phyloP scores from a whole-genome alignment of 2,797 vertebrate species.

The Furcifer pardalis region DNA sequence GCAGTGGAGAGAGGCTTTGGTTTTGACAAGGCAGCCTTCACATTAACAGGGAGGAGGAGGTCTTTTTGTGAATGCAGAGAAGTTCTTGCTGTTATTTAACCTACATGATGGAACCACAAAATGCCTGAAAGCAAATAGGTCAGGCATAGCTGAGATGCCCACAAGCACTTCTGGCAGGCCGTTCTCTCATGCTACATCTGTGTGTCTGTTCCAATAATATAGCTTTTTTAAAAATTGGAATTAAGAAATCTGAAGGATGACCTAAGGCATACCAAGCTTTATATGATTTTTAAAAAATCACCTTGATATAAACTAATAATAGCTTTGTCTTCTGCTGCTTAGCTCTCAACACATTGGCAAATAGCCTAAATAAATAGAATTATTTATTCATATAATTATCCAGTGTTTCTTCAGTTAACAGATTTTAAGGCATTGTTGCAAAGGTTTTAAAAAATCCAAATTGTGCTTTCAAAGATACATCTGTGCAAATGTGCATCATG shows the following conservation, averaged over 20 bases:
- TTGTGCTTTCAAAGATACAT: conserved; percentile 25
- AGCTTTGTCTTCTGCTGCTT: conserved; percentile 32
- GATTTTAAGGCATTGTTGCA: conserved; percentile 51
- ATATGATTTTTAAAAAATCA: not conserved
- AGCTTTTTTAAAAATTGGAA: conserved; percentile 54
- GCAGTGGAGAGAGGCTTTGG: not conserved
- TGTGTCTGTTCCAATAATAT: conserved; percentile 45
- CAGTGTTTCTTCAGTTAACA: conserved; percentile 63
- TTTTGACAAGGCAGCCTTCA: conserved; percentile 25
- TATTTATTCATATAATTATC: conserved; percentile 42
- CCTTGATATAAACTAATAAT: conserved; percentile 46
- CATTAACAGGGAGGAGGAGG: not conserved
- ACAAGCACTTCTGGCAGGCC: conserved; percentile 28
- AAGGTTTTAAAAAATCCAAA: conserved; percentile 50
- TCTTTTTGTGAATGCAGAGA: conserved; percentile 26
- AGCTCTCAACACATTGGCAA: conserved; percentile 57
- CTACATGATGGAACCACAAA: conserved; percentile 46
- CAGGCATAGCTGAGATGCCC: conserved; percentile 22
- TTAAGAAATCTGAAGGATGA: conserved; percentile 45
- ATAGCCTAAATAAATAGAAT: conserved; percentile 36
- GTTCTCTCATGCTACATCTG: conserved; percentile 32
- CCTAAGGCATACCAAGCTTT: conserved; percentile 28
- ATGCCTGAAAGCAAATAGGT: conserved; percentile 43
- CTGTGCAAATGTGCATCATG: conserved; percentile 37
- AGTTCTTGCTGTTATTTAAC: conserved; percentile 49